Percentiles rank a stretch among this genome's conserved stretches.
These are phyloP conservation scores for Branchipolynoe longqiensis DNA, from an alignment of 2,888 invertebrate species.

Conservation along the genomic window DNA sequence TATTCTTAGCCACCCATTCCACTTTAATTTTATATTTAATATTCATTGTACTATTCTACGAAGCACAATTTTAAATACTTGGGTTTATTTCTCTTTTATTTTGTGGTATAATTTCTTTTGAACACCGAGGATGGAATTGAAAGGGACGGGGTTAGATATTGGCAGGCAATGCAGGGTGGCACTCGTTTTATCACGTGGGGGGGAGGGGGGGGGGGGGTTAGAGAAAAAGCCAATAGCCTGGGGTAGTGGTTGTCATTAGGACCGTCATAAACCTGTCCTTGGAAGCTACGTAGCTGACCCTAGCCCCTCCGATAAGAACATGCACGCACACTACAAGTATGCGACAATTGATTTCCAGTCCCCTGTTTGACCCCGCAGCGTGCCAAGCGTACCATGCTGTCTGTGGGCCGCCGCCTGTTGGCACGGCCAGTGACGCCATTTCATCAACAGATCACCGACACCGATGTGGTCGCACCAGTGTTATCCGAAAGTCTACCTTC, in stretches of 20 bases:
- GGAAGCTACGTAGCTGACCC: constrained; percentile 1
- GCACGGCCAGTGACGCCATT: too few relatives aligned
- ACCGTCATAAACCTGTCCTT: constrained; percentile 40
- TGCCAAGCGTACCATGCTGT: constrained; percentile 17
- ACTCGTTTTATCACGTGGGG: neutral
- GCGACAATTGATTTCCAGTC: constrained; percentile 38
- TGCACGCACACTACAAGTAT: constrained; percentile 43
- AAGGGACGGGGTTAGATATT: constrained; percentile 9
- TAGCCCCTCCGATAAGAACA: constrained; percentile 6
- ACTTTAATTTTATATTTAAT: too few relatives aligned
- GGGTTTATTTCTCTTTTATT: too few relatives aligned
- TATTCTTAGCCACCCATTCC: too few relatives aligned
- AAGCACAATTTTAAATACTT: too few relatives aligned
- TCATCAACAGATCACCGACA: too few relatives aligned
- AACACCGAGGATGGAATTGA: neutral
- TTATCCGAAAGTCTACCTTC: too few relatives aligned
- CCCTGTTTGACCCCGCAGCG: neutral
- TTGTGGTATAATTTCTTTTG: too few relatives aligned
- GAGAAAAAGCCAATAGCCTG: constrained; percentile 30
- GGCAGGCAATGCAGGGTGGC: neutral
- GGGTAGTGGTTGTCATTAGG: constrained; percentile 22
- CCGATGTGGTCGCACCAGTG: too few relatives aligned
- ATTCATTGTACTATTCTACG: too few relatives aligned
- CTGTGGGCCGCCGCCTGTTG: constrained; percentile 3
- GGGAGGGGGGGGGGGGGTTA: too few relatives aligned